Conservation (phyloP, 2,113 vertebrate species). For the Oxyruncus cristatus region DNA sequence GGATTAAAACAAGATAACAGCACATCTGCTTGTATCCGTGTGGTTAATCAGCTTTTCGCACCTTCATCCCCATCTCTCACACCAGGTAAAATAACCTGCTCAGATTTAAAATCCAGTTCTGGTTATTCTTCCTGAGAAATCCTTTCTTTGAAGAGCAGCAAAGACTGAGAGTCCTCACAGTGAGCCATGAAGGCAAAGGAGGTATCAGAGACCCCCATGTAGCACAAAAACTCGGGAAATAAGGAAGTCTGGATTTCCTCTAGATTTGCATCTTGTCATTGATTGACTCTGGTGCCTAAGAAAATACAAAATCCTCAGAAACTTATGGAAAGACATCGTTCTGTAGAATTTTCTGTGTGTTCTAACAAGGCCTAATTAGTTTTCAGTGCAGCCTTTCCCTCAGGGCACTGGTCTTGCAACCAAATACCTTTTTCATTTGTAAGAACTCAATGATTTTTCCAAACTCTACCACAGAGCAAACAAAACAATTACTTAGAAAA, state of each 20-base stretch:
- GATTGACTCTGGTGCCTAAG: neutral
- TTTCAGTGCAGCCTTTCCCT: neutral
- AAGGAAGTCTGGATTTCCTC: neutral
- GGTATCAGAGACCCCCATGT: rapidly evolving
- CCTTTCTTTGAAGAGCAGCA: neutral
- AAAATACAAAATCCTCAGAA: neutral
- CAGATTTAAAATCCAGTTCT: neutral
- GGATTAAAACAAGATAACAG: neutral
- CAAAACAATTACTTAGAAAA: neutral
- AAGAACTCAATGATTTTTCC: neutral
- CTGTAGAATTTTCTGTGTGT: neutral
- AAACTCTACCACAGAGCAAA: neutral
- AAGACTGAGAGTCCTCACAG: neutral
- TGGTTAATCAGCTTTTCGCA: neutral
- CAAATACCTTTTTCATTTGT: neutral
- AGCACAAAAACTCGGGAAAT: neutral
- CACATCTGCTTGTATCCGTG: neutral
- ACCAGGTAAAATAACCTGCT: neutral
- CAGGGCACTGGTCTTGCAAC: neutral
- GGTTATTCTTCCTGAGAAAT: neutral
- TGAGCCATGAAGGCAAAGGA: neutral
- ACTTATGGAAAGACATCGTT: neutral
- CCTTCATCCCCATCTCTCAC: neutral
- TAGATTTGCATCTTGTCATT: neutral
- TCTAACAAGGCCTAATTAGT: neutral